Evolutionary conservation across 2,113 vertebrate species (phyloP).

Genomic region (Naja naja): DNA sequence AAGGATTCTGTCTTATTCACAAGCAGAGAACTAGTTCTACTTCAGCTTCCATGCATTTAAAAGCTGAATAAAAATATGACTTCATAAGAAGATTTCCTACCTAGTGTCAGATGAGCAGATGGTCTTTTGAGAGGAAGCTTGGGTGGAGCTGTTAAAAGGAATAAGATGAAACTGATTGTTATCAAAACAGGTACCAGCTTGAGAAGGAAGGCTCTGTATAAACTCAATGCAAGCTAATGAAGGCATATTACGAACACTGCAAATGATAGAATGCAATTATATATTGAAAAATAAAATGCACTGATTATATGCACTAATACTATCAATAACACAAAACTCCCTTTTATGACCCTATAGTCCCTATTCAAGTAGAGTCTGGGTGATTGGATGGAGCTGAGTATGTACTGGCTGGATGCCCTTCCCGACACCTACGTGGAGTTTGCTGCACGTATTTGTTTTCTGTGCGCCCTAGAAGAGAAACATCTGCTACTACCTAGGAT

Average conservation of each 20-base stretch:
- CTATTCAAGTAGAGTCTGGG: background rate
- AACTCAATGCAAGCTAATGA: background rate
- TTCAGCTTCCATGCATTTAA: background rate
- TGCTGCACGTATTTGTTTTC: background rate
- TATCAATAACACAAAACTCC: background rate
- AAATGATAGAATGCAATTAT: background rate
- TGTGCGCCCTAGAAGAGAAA: background rate
- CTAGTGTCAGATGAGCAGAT: slow-evolving; percentile 62
- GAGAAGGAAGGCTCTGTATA: background rate
- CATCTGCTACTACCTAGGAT: background rate
- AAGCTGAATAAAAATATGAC: background rate
- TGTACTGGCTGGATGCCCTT: background rate
- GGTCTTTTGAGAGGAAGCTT: slow-evolving; percentile 35
- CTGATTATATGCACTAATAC: background rate
- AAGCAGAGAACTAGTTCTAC: too few species aligned
- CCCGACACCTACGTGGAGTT: background rate
- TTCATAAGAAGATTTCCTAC: slow-evolving; percentile 28
- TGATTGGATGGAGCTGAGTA: background rate
- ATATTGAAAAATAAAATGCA: background rate
- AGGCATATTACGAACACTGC: background rate
- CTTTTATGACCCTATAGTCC: background rate
- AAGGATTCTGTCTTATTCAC: background rate
- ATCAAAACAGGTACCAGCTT: background rate
- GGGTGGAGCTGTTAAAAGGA: slow-evolving; percentile 18
- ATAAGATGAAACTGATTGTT: background rate